These are phyloP conservation scores for Opisthograptis luteolata DNA, from an alignment of 2,888 invertebrate species.

Conservation along the genomic window DNA sequence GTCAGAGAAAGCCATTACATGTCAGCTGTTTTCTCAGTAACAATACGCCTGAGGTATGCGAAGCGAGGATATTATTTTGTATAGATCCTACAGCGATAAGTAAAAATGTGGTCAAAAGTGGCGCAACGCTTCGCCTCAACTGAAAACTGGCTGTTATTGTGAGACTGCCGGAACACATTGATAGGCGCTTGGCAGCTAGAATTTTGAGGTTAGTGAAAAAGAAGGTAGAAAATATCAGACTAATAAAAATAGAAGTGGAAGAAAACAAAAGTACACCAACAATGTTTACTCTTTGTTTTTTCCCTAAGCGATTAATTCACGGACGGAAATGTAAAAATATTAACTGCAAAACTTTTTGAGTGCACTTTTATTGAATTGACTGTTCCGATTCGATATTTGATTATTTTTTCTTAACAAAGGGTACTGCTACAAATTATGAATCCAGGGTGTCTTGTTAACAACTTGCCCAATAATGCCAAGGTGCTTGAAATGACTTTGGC, in stretches of 20 bases:
- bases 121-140: too few relatives aligned
- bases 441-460: conserved; percentile 78
- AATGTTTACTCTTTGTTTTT: not conserved
- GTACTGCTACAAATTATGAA: conserved; percentile 76
- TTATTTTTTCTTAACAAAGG: conserved; percentile 70
- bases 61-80: too few relatives aligned
- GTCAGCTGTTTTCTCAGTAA: too few relatives aligned
- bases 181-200: too few relatives aligned
- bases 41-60: too few relatives aligned
- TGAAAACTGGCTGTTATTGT: too few relatives aligned
- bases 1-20: too few relatives aligned
- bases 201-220: too few relatives aligned
- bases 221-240: not conserved
- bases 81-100: too few relatives aligned
- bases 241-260: not conserved
- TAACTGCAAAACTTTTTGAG: conserved; percentile 1
- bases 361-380: not conserved
- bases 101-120: too few relatives aligned
- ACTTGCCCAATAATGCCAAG: conserved; percentile 15
- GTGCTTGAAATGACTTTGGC: too few relatives aligned
- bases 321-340: not conserved
- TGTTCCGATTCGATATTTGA: conserved; percentile 65
- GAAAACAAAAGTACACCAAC: not conserved
- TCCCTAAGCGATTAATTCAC: not conserved
- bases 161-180: too few relatives aligned